These are phyloP conservation scores for Tipula confusa DNA, from an alignment of 2,888 invertebrate species.

Conservation along the genomic window DNA sequence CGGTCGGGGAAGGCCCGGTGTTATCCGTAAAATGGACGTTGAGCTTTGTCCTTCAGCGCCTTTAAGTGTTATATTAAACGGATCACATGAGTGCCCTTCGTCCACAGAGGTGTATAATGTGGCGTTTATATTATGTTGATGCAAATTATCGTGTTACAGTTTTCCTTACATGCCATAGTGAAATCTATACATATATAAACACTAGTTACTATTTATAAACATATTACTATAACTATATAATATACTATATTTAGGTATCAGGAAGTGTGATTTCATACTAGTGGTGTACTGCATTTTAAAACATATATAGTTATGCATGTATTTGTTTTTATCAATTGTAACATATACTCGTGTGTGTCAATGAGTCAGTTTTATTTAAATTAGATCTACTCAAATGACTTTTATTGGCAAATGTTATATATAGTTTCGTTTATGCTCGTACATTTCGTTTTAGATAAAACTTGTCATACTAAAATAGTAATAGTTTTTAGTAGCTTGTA, in stretches of 20 bases:
- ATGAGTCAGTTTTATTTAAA: background rate
- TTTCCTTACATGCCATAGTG: background rate
- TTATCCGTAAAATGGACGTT: too few species aligned
- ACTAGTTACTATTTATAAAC: background rate
- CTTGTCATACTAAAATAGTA: background rate
- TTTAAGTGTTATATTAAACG: too few species aligned
- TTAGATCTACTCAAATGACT: background rate
- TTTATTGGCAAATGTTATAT: background rate
- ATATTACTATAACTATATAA: too few species aligned
- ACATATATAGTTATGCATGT: background rate
- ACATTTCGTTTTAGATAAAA: background rate
- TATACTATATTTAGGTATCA: background rate
- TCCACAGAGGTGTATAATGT: too few species aligned
- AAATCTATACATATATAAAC: background rate
- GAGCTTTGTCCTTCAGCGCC: too few species aligned
- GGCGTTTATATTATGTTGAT: too few species aligned
- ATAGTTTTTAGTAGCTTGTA: background rate
- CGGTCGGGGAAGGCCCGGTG: too few species aligned
- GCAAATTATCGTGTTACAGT: background rate
- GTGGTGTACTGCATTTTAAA: background rate
- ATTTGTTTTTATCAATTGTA: background rate
- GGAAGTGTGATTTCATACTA: background rate
- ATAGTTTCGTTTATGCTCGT: background rate
- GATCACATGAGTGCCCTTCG: too few species aligned
- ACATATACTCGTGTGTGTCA: background rate